Evolutionary conservation across 2,888 invertebrate genomes (phyloP).

Genomic region (Ligdia adustata): DNA sequence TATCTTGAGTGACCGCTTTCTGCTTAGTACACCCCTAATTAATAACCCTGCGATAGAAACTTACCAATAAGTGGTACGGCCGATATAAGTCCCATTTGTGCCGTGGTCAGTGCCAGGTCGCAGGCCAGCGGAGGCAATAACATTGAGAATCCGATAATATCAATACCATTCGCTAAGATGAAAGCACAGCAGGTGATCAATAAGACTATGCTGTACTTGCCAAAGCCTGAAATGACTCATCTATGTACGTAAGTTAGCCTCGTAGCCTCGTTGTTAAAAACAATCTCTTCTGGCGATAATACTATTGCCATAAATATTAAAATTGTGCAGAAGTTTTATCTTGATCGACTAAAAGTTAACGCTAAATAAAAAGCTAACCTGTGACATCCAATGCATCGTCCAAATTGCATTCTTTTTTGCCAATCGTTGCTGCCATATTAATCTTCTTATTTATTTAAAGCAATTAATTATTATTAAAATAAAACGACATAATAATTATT

Average conservation of each 20-base stretch:
- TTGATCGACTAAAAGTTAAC: too few species aligned
- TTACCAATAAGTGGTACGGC: conserved; percentile 68
- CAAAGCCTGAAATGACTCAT: conserved; percentile 84
- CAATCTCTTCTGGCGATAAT: too few species aligned
- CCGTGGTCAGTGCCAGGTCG: conserved; percentile 85
- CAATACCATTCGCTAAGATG: conserved; percentile 67
- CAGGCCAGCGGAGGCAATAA: conserved; percentile 87
- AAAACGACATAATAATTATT: too few species aligned
- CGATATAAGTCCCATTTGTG: conserved; percentile 85
- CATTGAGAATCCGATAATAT: conserved; percentile 72
- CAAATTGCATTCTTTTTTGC: conserved; percentile 34
- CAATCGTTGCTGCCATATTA: too few species aligned
- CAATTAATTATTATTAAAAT: too few species aligned
- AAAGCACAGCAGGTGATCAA: conserved; percentile 79
- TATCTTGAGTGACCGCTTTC: too few species aligned
- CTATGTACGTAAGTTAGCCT: background rate
- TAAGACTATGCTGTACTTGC: conserved; percentile 86
- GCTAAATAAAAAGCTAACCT: conserved; percentile 25
- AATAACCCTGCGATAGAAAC: background rate
- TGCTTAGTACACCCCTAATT: too few species aligned
- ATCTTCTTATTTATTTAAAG: too few species aligned
- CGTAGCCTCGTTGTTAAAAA: too few species aligned
- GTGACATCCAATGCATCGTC: conserved; percentile 43
- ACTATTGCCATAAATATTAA: too few species aligned
- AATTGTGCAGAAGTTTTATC: too few species aligned